These are phyloP conservation scores for Arctocebus calabarensis DNA, from an alignment of 2,797 vertebrate genomes.

Conservation along the genomic window DNA sequence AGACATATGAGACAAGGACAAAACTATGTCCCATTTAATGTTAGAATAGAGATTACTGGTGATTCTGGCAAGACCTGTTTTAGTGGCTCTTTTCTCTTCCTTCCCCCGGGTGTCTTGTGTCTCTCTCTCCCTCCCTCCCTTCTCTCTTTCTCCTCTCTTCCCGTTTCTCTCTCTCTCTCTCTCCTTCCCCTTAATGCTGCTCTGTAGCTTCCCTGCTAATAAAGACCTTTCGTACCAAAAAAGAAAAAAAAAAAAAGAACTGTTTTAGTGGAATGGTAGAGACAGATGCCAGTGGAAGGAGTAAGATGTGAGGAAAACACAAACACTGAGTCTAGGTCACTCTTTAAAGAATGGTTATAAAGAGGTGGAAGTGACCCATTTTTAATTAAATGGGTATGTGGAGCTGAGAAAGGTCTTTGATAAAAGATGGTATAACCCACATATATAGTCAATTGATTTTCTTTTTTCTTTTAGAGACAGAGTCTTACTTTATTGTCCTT, in stretches of 20 bases:
- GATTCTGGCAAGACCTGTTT: not conserved
- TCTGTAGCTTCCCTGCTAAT: too few species aligned
- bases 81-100: too few species aligned
- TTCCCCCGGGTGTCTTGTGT: too few species aligned
- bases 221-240: too few species aligned
- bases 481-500: too few species aligned
- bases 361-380: not conserved
- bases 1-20: not conserved
- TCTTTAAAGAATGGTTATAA: not conserved
- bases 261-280: not conserved
- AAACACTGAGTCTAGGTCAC: not conserved
- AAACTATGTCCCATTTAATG: not conserved
- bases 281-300: conserved; percentile 1
- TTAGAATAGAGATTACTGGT: not conserved
- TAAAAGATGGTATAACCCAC: not conserved
- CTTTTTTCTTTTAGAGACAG: too few species aligned
- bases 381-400: not conserved
- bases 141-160: too few species aligned
- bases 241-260: too few species aligned
- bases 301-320: not conserved
- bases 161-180: too few species aligned
- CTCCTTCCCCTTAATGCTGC: too few species aligned
- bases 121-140: too few species aligned
- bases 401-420: not conserved
- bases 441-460: not conserved